Evolutionary conservation across 2,113 vertebrate species (phyloP).

Genomic region (Rhinopomastus cyanomelas): DNA sequence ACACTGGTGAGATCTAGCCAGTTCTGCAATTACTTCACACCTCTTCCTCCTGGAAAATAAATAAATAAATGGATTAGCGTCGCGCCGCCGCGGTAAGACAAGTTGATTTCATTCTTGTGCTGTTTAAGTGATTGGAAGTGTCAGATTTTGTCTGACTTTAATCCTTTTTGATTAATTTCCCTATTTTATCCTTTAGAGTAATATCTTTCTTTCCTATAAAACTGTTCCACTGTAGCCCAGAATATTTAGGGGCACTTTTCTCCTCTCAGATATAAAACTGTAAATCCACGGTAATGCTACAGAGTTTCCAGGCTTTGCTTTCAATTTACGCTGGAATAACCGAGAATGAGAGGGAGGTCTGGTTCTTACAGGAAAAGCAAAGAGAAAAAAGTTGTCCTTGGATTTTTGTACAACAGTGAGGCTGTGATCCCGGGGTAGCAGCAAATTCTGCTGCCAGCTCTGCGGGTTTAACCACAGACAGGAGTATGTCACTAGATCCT

Average conservation of each 20-base stretch:
- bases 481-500: background rate
- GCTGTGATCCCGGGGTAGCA: background rate
- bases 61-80: constrained; percentile 14
- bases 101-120: constrained; percentile 10
- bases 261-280: constrained; percentile 46
- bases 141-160: constrained; percentile 45
- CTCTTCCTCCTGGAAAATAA: background rate
- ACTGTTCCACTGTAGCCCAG: background rate
- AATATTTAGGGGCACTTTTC: constrained; percentile 54
- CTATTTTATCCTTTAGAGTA: constrained; percentile 29
- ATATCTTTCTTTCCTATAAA: constrained; percentile 34
- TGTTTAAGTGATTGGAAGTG: constrained; percentile 47
- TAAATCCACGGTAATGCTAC: constrained; percentile 57
- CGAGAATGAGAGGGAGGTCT: background rate
- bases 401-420: constrained; percentile 29
- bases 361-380: constrained; percentile 13
- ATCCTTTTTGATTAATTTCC: constrained; percentile 59
- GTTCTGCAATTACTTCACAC: constrained; percentile 31
- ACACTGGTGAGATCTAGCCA: background rate
- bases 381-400: constrained; percentile 45
- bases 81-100: background rate
- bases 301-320: constrained; percentile 56
- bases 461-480: background rate
- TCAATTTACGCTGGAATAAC: constrained; percentile 47
- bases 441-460: constrained; percentile 33